These are phyloP conservation scores for Drosophila kohkoa DNA, from an alignment of 1,140 invertebrate genomes.

Conservation along the genomic window DNA sequence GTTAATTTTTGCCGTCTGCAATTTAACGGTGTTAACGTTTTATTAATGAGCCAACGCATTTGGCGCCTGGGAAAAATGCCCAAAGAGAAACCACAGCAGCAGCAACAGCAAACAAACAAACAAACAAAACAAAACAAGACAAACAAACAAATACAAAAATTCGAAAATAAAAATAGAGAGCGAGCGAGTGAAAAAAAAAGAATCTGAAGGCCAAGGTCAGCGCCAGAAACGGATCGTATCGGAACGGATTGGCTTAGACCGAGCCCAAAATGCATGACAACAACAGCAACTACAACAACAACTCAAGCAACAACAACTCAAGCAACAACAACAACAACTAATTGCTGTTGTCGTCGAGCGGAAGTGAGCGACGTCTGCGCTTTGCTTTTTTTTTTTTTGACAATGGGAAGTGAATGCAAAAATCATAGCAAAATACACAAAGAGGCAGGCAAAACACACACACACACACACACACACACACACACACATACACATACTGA, in stretches of 20 bases:
- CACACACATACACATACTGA: background rate
- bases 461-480: background rate
- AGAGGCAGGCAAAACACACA: slow-evolving; percentile 10
- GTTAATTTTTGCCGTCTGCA: slow-evolving; percentile 69
- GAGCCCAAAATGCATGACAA: slow-evolving; percentile 32
- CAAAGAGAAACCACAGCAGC: slow-evolving; percentile 6
- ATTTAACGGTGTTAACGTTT: slow-evolving; percentile 74
- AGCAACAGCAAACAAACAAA: background rate
- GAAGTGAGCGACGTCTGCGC: slow-evolving; percentile 75
- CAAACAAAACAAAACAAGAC: background rate
- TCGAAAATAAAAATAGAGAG: slow-evolving; percentile 10
- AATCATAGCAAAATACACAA: slow-evolving; percentile 48
- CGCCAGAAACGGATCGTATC: slow-evolving; percentile 41
- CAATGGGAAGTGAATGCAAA: slow-evolving; percentile 78
- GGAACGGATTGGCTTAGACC: slow-evolving; percentile 53
- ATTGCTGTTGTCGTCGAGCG: slow-evolving; percentile 57
- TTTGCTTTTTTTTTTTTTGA: slow-evolving; percentile 50
- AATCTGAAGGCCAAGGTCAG: slow-evolving; percentile 49
- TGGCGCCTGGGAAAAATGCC: slow-evolving; percentile 45
- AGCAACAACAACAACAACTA: background rate
- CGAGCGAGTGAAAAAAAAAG: slow-evolving; percentile 15
- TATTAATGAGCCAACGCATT: slow-evolving; percentile 70
- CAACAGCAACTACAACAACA: slow-evolving; percentile 10
- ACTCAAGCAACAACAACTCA: background rate
- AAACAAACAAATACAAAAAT: slow-evolving; percentile 39